Evolutionary conservation across 2,113 vertebrate genomes (phyloP).

Genomic region (Onychostoma macrolepis): DNA sequence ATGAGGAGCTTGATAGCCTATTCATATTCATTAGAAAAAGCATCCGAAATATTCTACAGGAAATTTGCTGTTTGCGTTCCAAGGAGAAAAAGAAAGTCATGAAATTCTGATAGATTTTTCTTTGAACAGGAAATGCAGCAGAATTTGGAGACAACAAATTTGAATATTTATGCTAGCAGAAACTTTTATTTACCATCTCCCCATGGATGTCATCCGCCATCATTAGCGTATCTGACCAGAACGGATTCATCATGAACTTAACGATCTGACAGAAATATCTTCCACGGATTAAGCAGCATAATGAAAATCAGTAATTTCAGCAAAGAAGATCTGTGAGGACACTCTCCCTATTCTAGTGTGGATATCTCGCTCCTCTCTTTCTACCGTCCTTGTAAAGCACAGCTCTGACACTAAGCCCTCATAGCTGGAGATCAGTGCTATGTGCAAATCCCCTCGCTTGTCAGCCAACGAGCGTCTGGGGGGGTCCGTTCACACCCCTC

Average conservation of each 20-base stretch:
- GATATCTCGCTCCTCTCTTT: constrained; percentile 28
- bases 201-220: not conserved
- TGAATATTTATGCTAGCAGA: not conserved
- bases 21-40: not conserved
- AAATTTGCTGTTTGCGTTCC: not conserved
- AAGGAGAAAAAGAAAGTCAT: not conserved
- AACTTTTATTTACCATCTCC: not conserved
- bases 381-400: constrained; percentile 27
- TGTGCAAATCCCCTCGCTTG: constrained; percentile 43
- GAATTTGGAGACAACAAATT: not conserved
- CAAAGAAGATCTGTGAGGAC: constrained; percentile 34
- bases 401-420: constrained; percentile 45
- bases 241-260: constrained; percentile 7
- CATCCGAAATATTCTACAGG: not conserved
- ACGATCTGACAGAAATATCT: constrained; percentile 11
- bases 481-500: not conserved
- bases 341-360: not conserved
- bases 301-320: constrained; percentile 43
- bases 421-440: constrained; percentile 23
- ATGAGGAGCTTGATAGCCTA: not conserved
- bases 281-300: constrained; percentile 16
- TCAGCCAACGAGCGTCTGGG: constrained; percentile 12
- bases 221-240: constrained; percentile 11
- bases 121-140: not conserved
- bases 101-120: not conserved